These are phyloP conservation scores for Hipparchia semele DNA, from an alignment of 2,888 invertebrate genomes.

Conservation along the genomic window DNA sequence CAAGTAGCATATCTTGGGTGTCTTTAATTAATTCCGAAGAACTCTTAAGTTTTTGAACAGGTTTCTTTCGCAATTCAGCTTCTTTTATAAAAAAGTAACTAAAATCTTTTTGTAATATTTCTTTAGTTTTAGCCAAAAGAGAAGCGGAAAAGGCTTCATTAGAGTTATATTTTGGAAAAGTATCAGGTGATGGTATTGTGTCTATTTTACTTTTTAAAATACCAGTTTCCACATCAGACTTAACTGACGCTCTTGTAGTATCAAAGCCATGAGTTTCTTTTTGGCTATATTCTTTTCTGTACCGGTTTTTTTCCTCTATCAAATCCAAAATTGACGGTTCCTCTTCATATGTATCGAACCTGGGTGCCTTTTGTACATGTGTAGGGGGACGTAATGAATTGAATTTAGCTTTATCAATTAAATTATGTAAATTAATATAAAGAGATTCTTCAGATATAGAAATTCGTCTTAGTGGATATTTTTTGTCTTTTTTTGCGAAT, in stretches of 20 bases:
- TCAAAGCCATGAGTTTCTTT: neutral
- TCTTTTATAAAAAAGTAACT: constrained; percentile 55
- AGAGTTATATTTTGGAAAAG: constrained; percentile 40
- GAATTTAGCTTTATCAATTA: neutral
- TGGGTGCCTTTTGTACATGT: neutral
- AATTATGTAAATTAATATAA: neutral
- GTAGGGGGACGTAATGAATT: neutral
- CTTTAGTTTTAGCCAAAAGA: constrained; percentile 27
- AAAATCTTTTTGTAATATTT: constrained; percentile 49
- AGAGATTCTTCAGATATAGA: constrained; percentile 10
- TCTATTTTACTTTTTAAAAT: neutral
- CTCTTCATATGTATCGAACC: neutral
- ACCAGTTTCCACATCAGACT: neutral
- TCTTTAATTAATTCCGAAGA: constrained; percentile 61
- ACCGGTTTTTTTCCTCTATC: neutral
- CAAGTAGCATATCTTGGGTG: constrained; percentile 50
- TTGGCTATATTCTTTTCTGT: neutral
- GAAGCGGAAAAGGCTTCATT: constrained; percentile 40
- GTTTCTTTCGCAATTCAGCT: constrained; percentile 29
- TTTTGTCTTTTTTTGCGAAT: neutral
- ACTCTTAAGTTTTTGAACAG: constrained; percentile 43
- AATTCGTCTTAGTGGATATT: constrained; percentile 5
- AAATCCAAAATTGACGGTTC: constrained; percentile 12
- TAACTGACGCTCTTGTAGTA: neutral
- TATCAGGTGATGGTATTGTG: neutral